Conservation (phyloP, 2,113 vertebrate species). For the Elaphurus davidianus region DNA sequence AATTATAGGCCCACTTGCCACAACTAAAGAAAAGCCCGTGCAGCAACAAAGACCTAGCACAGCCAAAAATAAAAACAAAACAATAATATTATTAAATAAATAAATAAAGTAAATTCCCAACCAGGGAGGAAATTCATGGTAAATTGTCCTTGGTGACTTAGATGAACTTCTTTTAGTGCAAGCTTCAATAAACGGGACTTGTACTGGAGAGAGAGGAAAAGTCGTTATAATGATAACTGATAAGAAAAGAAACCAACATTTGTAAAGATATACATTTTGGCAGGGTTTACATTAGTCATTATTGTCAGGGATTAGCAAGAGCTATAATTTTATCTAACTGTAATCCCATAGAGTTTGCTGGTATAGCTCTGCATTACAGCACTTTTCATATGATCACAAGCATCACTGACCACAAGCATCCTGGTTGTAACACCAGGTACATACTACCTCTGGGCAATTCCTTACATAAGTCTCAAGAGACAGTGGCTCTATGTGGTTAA, state of each 20-base stretch:
- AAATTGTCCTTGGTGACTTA: neutral
- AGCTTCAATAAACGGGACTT: neutral
- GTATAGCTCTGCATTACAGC: neutral
- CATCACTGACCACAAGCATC: neutral
- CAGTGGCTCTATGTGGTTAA: neutral
- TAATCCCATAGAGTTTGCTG: neutral
- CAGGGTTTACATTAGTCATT: neutral
- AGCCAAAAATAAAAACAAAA: too few relatives aligned
- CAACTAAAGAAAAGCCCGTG: too few relatives aligned
- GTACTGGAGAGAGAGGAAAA: neutral
- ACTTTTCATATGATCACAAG: neutral
- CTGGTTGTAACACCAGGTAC: neutral
- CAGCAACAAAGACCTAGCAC: too few relatives aligned
- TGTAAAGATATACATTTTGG: neutral
- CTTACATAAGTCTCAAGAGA: neutral
- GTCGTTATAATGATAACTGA: neutral
- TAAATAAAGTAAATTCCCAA: neutral
- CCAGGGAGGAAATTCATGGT: neutral
- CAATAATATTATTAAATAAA: too few relatives aligned
- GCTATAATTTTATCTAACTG: neutral
- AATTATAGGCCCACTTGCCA: too few relatives aligned
- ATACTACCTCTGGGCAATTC: neutral
- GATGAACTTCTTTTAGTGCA: neutral
- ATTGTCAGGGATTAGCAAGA: neutral
- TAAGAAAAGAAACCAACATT: neutral